phyloP scores from a whole-genome alignment of 2,888 invertebrate genomes.

The Aelia acuminata region DNA sequence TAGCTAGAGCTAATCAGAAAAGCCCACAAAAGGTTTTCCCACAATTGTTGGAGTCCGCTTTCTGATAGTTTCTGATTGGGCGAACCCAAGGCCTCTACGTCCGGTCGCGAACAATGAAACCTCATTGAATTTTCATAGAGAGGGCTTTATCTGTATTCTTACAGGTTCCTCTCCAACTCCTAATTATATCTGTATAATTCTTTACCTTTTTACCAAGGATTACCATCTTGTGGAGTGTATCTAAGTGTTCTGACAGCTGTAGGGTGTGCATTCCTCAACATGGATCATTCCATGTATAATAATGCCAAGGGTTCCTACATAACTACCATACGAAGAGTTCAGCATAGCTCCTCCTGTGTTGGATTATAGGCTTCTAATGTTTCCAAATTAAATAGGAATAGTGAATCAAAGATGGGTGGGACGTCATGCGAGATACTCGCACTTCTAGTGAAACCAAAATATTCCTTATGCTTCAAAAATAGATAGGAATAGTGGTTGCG shows the following conservation, averaged over 20 bases:
- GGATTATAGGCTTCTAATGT: no score
- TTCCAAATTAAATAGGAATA: no score
- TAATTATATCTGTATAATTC: slow-evolving; percentile 57
- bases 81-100: slow-evolving; percentile 52
- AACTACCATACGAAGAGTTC: no score
- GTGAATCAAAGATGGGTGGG: no score
- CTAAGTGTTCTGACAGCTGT: background rate
- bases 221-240: slow-evolving; percentile 36
- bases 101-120: slow-evolving; percentile 54
- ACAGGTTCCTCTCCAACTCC: slow-evolving; percentile 3
- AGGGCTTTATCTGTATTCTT: slow-evolving; percentile 54
- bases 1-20: slow-evolving; percentile 18
- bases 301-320: no score
- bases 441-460: no score
- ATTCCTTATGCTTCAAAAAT: no score
- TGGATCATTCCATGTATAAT: background rate
- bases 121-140: slow-evolving; percentile 56
- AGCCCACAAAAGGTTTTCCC: slow-evolving; percentile 51
- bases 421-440: no score
- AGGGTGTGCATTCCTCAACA: background rate
- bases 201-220: slow-evolving; percentile 48
- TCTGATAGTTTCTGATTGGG: slow-evolving; percentile 55
- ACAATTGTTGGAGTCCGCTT: slow-evolving; percentile 51
- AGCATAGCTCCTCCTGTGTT: no score
- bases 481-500: no score